Evolutionary conservation across 2,888 invertebrate species (phyloP).

Genomic region (Stratiomys singularior): DNA sequence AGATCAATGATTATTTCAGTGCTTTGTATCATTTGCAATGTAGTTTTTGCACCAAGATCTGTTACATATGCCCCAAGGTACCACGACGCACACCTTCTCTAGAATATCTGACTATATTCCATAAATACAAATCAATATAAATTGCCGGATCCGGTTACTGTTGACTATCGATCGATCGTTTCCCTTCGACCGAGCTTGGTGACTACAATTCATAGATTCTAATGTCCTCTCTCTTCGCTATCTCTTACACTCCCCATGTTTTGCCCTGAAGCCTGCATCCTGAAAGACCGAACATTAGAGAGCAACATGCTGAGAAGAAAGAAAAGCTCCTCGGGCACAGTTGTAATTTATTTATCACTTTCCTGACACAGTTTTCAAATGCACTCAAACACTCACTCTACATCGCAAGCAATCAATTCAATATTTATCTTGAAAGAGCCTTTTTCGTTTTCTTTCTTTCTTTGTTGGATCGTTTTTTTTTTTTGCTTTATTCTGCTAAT

Average conservation of each 20-base stretch:
- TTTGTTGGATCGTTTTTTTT: background rate
- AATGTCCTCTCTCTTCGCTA: no score
- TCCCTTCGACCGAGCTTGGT: no score
- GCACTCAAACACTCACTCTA: background rate
- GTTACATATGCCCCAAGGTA: background rate
- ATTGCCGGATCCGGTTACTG: background rate
- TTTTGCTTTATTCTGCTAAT: background rate
- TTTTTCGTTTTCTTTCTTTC: no score
- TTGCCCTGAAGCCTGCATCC: no score
- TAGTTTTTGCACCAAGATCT: background rate
- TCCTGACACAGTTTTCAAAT: constrained; percentile 41
- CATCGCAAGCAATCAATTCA: constrained; percentile 25
- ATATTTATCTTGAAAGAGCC: constrained; percentile 18
- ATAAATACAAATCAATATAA: no score
- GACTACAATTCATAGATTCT: no score
- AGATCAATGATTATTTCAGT: constrained; percentile 4
- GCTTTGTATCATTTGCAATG: constrained; percentile 5
- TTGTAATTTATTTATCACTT: constrained; percentile 45
- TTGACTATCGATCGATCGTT: no score
- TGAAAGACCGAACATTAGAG: no score
- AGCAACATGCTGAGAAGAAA: background rate
- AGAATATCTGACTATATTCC: no score
- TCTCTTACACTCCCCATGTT: no score
- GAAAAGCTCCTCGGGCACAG: constrained; percentile 27
- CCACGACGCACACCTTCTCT: background rate